phyloP scores from a whole-genome alignment of 2,113 vertebrate species.

The Cranoglanis bouderius region DNA sequence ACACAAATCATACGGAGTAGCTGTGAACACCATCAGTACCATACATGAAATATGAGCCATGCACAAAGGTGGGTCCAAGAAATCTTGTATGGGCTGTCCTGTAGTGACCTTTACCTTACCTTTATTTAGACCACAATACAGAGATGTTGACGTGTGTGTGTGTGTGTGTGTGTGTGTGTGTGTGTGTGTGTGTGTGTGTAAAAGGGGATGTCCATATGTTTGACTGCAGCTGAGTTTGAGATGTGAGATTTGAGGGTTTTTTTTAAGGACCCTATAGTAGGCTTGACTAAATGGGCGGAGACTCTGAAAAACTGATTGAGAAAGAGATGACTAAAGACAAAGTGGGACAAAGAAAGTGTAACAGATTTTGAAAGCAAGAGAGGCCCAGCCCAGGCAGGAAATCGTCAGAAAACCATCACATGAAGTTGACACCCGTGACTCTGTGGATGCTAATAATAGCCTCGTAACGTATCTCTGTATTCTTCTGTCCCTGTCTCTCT shows the following conservation, averaged over 20 bases:
- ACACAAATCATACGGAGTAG: background rate
- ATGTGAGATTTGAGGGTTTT: background rate
- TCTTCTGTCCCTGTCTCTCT: slow-evolving; percentile 20
- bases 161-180: background rate
- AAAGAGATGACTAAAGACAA: background rate
- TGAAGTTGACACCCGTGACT: slow-evolving; percentile 59
- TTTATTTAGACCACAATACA: background rate
- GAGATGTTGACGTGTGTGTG: background rate
- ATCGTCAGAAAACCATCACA: slow-evolving; percentile 52
- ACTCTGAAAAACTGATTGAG: background rate
- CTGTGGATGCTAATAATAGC: slow-evolving; percentile 59
- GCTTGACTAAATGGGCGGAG: background rate
- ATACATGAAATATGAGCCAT: background rate
- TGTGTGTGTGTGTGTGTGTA: background rate
- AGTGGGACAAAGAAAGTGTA: background rate
- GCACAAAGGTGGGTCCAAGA: background rate
- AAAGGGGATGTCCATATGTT: background rate
- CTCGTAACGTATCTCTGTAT: slow-evolving; percentile 52
- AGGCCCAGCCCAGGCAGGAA: slow-evolving; percentile 50
- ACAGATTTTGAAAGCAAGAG: slow-evolving; percentile 17
- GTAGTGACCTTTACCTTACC: background rate
- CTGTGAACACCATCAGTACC: background rate
- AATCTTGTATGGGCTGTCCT: background rate
- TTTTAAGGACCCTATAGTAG: background rate
- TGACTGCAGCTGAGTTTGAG: background rate